phyloP scores from a whole-genome alignment of 2,113 vertebrate species.

The Etia nguti region DNA sequence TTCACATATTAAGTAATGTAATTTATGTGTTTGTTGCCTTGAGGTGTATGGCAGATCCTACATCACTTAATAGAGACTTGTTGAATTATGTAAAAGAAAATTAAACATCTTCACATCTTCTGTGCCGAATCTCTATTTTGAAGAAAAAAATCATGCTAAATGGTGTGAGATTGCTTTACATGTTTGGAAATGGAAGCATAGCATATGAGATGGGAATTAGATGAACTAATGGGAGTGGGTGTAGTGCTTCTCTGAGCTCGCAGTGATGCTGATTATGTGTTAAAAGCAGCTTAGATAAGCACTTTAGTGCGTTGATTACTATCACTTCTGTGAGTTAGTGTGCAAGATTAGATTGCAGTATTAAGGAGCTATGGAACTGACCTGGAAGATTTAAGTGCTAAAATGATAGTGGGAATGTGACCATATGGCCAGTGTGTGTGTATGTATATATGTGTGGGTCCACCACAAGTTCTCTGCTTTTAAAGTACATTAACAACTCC shows the following conservation, averaged over 20 bases:
- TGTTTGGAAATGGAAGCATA: conserved; percentile 8
- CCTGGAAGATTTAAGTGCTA: not conserved
- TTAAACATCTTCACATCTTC: not conserved
- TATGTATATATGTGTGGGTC: not conserved
- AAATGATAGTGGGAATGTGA: not conserved
- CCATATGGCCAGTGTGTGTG: not conserved
- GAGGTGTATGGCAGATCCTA: not conserved
- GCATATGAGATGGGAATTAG: not conserved
- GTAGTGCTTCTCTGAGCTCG: conserved; percentile 16
- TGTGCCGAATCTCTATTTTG: not conserved
- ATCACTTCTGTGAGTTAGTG: not conserved
- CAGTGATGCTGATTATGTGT: conserved; percentile 33
- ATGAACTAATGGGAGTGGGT: conserved; percentile 17
- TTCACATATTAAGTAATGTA: not conserved
- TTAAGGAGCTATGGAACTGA: conserved; percentile 21
- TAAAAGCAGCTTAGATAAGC: conserved; percentile 48
- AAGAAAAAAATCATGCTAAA: not conserved
- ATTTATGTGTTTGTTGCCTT: not conserved
- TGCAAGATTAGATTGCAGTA: conserved; percentile 29
- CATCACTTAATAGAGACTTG: not conserved
- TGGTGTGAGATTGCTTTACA: not conserved
- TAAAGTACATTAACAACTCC: not conserved
- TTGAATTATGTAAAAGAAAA: not conserved
- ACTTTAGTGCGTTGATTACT: conserved; percentile 37
- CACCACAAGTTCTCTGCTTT: not conserved